Conservation (phyloP, 1,140 invertebrate genomes). For the honey bee (Apis mellifera) region DNA sequence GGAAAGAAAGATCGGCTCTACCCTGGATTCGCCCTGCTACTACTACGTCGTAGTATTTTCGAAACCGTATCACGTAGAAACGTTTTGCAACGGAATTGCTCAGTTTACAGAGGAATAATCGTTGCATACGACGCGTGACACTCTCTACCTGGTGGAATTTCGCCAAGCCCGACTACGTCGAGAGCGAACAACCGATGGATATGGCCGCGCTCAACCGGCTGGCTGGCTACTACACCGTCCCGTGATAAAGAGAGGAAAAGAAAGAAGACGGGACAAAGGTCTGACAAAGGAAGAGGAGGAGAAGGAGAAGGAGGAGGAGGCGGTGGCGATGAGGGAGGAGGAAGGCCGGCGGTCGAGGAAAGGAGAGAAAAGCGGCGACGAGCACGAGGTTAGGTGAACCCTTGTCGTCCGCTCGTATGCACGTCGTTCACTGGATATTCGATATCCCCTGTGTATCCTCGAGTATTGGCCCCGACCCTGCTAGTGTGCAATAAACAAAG, state of each 20-base stretch:
- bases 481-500: constrained; percentile 69
- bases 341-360: constrained; percentile 30
- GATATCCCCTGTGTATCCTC: constrained; percentile 52
- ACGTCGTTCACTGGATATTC: constrained; percentile 60
- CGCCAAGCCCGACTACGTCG: constrained; percentile 22
- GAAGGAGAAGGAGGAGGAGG: not conserved
- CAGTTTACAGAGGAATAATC: constrained; percentile 27
- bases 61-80: constrained; percentile 17
- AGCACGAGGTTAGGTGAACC: constrained; percentile 61
- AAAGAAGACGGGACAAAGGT: constrained; percentile 64
- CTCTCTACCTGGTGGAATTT: constrained; percentile 41
- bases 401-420: constrained; percentile 51
- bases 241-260: constrained; percentile 63
- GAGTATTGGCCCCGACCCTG: constrained; percentile 51
- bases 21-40: not conserved
- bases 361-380: constrained; percentile 55
- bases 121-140: constrained; percentile 17
- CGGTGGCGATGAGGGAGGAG: not conserved
- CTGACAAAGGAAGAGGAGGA: constrained; percentile 62
- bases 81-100: constrained; percentile 36
- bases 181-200: constrained; percentile 11
- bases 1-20: not conserved
- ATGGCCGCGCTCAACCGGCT: constrained; percentile 26
- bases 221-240: constrained; percentile 30
- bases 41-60: not conserved